These are phyloP conservation scores for Parasteatoda lunata DNA, from an alignment of 2,888 invertebrate species.

Conservation along the genomic window DNA sequence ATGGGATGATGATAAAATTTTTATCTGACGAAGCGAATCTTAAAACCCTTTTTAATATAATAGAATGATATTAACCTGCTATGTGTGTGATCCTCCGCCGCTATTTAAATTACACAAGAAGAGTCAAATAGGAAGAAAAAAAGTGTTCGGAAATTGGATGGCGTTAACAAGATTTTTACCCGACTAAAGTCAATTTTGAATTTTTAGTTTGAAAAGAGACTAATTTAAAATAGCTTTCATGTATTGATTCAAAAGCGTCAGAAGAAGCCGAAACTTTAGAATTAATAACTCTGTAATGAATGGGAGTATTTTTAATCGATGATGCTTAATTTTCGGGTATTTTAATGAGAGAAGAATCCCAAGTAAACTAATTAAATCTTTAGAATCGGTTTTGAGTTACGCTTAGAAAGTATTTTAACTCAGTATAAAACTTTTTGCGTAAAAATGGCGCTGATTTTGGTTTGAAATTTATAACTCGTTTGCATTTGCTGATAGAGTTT, in stretches of 20 bases:
- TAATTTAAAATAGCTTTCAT: conserved; percentile 1
- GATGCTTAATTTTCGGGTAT: not conserved
- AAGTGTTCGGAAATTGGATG: not conserved
- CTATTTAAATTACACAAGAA: not conserved
- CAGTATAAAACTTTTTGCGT: too few relatives aligned
- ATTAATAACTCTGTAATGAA: not conserved
- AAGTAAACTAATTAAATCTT: too few relatives aligned
- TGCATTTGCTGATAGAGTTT: too few relatives aligned
- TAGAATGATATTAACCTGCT: conserved; percentile 1
- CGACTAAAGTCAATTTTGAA: not conserved
- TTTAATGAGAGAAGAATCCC: not conserved
- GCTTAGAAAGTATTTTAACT: too few relatives aligned
- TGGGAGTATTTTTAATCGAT: not conserved
- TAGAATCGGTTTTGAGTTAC: too few relatives aligned
- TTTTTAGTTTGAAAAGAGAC: not conserved
- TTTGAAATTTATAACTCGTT: too few relatives aligned
- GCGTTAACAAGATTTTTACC: not conserved
- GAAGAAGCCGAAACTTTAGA: too few relatives aligned
- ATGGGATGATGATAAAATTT: not conserved
- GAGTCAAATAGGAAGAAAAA: not conserved
- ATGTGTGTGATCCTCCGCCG: not conserved
- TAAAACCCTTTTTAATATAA: not conserved
- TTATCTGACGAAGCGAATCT: not conserved
- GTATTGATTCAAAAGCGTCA: not conserved
- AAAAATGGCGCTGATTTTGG: too few relatives aligned